phyloP scores from a whole-genome alignment of 2,113 vertebrate genomes.

The Ameiurus melas region DNA sequence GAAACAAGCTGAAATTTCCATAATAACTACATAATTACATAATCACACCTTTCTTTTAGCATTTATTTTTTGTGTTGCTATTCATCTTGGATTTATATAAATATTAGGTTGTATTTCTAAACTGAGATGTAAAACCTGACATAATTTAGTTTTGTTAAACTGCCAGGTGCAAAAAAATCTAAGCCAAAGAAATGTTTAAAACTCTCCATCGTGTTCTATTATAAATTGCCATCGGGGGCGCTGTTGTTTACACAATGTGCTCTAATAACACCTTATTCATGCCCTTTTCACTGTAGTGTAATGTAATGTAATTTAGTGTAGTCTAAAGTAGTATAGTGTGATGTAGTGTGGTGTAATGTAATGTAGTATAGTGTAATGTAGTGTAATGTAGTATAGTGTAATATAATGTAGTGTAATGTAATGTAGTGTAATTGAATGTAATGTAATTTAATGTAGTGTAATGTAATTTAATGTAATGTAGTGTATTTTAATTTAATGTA shows the following conservation, averaged over 20 bases:
- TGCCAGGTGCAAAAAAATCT: no score
- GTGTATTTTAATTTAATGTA: no score
- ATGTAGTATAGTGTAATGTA: not conserved
- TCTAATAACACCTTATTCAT: not conserved
- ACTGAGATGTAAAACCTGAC: no score
- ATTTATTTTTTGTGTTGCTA: no score
- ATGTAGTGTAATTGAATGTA: not conserved
- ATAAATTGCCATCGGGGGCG: not conserved
- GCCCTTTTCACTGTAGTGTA: not conserved
- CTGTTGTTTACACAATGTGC: not conserved
- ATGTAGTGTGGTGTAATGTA: no score
- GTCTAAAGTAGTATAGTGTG: not conserved
- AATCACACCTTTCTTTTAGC: no score
- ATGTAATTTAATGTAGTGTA: not conserved
- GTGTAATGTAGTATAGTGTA: not conserved
- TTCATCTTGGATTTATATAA: no score
- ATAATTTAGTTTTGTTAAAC: no score
- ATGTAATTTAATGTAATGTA: no score
- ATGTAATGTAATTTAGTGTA: not conserved
- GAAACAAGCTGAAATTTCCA: no score
- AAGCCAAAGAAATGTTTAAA: not conserved
- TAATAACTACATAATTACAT: no score
- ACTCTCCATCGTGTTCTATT: not conserved
- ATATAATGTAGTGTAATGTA: not conserved
- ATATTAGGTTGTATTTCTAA: no score